A percentile compares a stretch with the other conserved stretches of the same genome.
Conservation (phyloP, 2,888 invertebrate genomes). For the Epinotia bilunana region DNA sequence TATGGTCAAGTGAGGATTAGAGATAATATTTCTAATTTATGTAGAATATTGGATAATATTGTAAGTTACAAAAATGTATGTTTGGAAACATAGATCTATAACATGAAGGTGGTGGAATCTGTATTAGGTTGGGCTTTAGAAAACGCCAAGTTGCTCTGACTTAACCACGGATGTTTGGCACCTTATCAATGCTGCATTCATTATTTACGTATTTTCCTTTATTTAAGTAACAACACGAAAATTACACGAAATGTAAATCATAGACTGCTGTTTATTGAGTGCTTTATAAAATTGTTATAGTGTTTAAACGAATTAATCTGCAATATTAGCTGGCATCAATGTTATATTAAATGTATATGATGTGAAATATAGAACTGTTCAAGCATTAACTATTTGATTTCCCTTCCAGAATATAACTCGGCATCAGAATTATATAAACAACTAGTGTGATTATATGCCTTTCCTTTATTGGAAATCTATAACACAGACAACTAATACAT, state of each 20-base stretch:
- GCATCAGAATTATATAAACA: conserved; percentile 21
- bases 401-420: background rate
- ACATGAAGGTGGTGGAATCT: background rate
- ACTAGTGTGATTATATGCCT: conserved; percentile 54
- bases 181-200: background rate
- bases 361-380: conserved; percentile 61
- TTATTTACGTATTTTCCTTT: background rate
- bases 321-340: conserved; percentile 37
- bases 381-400: conserved; percentile 41
- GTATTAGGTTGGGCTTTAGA: background rate
- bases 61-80: background rate
- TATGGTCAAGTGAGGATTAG: background rate
- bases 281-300: conserved; percentile 41
- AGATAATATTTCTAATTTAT: background rate
- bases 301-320: conserved; percentile 35
- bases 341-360: conserved; percentile 43
- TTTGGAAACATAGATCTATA: background rate
- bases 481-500: conserved; percentile 68
- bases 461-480: conserved; percentile 58
- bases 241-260: conserved; percentile 39
- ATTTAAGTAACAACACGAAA: conserved; percentile 13
- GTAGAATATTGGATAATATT: background rate
- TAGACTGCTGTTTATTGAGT: conserved; percentile 43
- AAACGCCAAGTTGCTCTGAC: background rate
- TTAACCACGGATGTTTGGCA: background rate